Base-by-base conservation (phyloP, 92 coral and sea anemone genomes). In the Metridium senile region DNA sequence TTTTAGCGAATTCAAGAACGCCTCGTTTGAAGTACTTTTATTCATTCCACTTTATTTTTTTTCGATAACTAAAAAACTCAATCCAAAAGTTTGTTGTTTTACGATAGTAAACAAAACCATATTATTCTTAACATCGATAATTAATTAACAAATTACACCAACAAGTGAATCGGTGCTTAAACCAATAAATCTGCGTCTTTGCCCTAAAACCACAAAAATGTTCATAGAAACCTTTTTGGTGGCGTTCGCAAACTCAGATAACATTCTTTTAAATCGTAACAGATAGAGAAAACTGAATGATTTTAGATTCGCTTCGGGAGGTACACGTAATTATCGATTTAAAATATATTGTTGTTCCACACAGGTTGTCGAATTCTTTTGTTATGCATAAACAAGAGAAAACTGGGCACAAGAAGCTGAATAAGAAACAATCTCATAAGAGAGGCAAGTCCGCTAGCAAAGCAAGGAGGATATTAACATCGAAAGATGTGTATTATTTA, bases 401-500 rank as follows among this genome's bases (percentile, higher is more conserved):
- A 22, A 22, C 11, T 17, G 65, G 31, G 17, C 1, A 23, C 31
- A 59, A 26, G 31, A 58, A 9, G 17, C 28, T 26, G 9, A 58
- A 26, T 17, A 58, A 31, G 26, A 58, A 58, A 21, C 65, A 58
- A 21, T 28, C 39, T 30, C 69, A 20, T 21, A 63, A 28, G 13
- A 16, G 69, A 8, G 27, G 39, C 21, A 63, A 63, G 45, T 30
- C 69, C 28, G 69, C 69, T 1, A 63, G 69, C 20, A 63, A 63
- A 63, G n/a, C 39, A 63, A 63, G 43, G 23, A 28, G 28, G 1
- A 13, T 20, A 13, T 34, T 73, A 29, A 73, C 58, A 22, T 73
- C 84, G 11, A 57, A 65, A 69, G 84, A 79, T 54, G 84, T 79
- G 11, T 79, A 69, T 32, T 69, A 69, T 49, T 35, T 79, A 11